Evolutionary conservation across 2,113 vertebrate species (phyloP).

Genomic region (Saguinus imperator): DNA sequence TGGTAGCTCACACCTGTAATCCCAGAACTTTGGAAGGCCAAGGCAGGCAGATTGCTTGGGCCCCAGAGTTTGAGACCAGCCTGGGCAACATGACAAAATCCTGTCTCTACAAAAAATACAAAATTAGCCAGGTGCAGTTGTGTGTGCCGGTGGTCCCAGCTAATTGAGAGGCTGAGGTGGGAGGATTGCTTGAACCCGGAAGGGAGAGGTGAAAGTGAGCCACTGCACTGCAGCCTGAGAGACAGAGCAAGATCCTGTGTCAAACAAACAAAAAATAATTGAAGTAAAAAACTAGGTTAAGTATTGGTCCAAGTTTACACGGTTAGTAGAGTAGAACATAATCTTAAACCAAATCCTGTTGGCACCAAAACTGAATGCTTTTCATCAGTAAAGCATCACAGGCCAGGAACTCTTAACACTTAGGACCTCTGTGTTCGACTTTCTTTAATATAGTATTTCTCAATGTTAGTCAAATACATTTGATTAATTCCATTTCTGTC

Average conservation of each 20-base stretch:
- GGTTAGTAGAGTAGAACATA: background rate
- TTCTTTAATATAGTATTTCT: background rate
- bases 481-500: background rate
- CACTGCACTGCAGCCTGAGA: background rate
- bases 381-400: slow-evolving; percentile 26
- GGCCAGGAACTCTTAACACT: background rate
- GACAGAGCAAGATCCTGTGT: background rate
- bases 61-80: background rate
- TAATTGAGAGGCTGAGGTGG: background rate
- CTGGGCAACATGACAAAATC: background rate
- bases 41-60: background rate
- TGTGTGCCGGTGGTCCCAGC: background rate
- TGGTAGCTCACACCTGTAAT: background rate
- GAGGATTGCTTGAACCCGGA: background rate
- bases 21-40: background rate
- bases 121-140: background rate
- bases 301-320: background rate
- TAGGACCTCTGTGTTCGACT: background rate
- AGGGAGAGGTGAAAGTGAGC: background rate
- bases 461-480: background rate
- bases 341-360: slow-evolving; percentile 8
- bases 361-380: background rate
- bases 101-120: background rate
- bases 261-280: background rate
- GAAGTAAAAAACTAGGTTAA: background rate